Evolutionary conservation across 2,113 vertebrate species (phyloP), one percentile per base, ranked within the genome.

Genomic region (Oxyruncus cristatus): DNA sequence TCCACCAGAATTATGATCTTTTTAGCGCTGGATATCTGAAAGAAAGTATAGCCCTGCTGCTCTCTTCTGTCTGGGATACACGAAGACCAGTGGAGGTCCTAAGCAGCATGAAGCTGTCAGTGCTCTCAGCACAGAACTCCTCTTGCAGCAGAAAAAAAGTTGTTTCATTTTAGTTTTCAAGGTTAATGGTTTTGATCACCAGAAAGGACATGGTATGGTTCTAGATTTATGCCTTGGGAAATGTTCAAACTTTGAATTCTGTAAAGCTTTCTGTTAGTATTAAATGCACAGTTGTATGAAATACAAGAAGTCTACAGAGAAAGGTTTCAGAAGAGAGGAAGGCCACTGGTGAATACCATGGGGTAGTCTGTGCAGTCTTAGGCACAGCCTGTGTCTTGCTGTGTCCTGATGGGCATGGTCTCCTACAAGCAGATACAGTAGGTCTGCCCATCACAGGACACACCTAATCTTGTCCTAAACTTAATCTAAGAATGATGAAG

Each of bases 151-250:
- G 35, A 28, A 79, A 72, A 71, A 50, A 72, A 12, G 12, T 28
- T 75, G 22, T 61, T 75, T 41, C 47, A 9, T 82, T 89, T 35
- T 18, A 26, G 7, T 62, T 35, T 39, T 89, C 56, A 68, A 61
- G 37, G 33, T 74, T 66, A 74, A 55, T 11, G 32, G 35, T 73
- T 92, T 37, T 52, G 27, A 41, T 86, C 72, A 49, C 44, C 2
- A 2, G 41, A 73, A 79, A 73, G 59, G 47, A 49, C 21, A 19
- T 0, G 0, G 9, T 22, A 14, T 24, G 13, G 16, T 67, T 91
- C 14, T 53, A 73, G 67, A 70, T 14, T 30, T 46, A 28, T 1
- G 1, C 5, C 16, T 65, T 89, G 37, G 80, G 76, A 89, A 70
- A 73, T 16, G 68, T 10, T 92, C 56, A 22, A 4, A 76, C 20